Conservation (phyloP, 2,113 vertebrate species). For the Spea multiplicata region DNA sequence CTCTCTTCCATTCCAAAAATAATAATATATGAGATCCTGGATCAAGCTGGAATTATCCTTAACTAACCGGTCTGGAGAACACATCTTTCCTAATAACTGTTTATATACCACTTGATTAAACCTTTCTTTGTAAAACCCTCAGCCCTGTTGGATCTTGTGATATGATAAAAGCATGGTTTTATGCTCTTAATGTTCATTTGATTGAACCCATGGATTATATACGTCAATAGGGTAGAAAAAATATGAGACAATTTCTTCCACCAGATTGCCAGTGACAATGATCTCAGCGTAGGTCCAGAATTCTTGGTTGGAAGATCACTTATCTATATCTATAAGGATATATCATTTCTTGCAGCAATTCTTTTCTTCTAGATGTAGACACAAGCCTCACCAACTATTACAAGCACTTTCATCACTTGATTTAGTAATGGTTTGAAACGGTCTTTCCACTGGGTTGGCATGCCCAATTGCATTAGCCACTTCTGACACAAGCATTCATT, state of each 20-base stretch:
- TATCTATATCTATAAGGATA: conserved; percentile 5
- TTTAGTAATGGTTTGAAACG: conserved; percentile 45
- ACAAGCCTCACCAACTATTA: conserved; percentile 23
- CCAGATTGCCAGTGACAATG: conserved; percentile 12
- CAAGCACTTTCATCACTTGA: conserved; percentile 42
- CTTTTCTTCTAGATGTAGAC: conserved; percentile 8
- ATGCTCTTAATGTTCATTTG: not conserved
- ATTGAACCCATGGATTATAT: conserved; percentile 8
- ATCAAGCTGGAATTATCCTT: no score
- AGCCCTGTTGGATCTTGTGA: not conserved
- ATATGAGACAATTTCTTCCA: conserved; percentile 5
- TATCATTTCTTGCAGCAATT: conserved; percentile 21
- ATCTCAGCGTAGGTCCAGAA: not conserved
- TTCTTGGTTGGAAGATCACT: conserved; percentile 7
- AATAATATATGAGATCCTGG: no score
- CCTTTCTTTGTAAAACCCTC: not conserved
- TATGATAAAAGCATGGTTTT: not conserved
- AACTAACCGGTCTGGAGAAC: no score
- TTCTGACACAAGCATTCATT: conserved; percentile 47
- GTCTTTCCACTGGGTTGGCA: conserved; percentile 46
- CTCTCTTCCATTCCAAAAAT: no score
- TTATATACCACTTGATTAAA: not conserved
- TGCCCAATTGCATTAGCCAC: conserved; percentile 48
- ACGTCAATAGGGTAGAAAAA: not conserved
- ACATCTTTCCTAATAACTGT: no score